phyloP scores from a whole-genome alignment of 2,888 invertebrate genomes.

The Lordiphosa fenestrarum region DNA sequence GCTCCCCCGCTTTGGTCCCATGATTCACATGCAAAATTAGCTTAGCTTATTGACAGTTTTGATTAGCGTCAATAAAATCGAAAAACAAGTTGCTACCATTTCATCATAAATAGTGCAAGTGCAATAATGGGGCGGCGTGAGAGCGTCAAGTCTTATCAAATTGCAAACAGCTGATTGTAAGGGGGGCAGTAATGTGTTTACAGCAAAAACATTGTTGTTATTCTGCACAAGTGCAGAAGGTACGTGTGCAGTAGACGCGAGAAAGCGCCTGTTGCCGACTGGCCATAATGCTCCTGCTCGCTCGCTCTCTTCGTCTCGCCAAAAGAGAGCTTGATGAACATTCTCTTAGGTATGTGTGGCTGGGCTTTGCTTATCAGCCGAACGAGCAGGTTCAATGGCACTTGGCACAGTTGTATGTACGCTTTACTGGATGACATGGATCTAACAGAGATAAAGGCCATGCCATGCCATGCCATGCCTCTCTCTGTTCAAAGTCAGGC shows the following conservation, averaged over 20 bases:
- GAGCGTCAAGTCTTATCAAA: too few relatives aligned
- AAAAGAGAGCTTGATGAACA: conserved; percentile 2
- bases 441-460: not conserved
- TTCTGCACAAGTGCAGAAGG: not conserved
- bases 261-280: conserved; percentile 23
- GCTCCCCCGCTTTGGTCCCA: not conserved
- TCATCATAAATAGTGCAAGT: not conserved
- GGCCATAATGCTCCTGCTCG: not conserved
- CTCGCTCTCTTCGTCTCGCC: not conserved
- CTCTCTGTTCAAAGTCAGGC: conserved; percentile 14
- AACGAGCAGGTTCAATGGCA: conserved; percentile 47
- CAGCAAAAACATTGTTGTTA: too few relatives aligned
- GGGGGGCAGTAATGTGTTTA: too few relatives aligned
- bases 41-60: conserved; percentile 15
- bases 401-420: conserved; percentile 18
- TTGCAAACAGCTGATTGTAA: not conserved
- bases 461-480: too few relatives aligned
- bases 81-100: conserved; percentile 1
- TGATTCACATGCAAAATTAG: conserved; percentile 41
- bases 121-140: conserved; percentile 1
- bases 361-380: conserved; percentile 28
- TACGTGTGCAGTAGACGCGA: too few relatives aligned
- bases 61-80: conserved; percentile 29
- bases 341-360: conserved; percentile 18
- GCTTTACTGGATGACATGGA: not conserved